Evolutionary conservation across 2,113 vertebrate species (phyloP), one percentile per base, ranked within the genome.

Genomic region (Osmerus eperlanus): DNA sequence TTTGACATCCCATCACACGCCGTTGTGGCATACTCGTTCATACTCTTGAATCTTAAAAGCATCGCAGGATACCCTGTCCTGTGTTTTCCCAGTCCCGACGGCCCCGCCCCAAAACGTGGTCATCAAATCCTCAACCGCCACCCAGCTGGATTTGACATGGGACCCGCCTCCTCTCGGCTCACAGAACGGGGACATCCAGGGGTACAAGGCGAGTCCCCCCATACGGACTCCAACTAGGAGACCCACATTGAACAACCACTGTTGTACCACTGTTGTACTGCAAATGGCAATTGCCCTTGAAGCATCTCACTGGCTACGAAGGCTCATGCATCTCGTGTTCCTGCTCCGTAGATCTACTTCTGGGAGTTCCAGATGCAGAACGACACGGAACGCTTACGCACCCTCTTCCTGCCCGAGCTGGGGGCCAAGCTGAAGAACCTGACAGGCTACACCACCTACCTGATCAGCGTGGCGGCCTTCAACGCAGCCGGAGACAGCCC

Each of bases 181-280:
- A 64, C 97, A 96, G 89, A 98, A 99, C 0, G 97, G 97, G 9
- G 97, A 99, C 85, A 95, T 99, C 62, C 97, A 98, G 80, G 97
- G 97, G 54, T 99, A 99, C 80, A 99, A 99, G 96, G 97, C 93
- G 74, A 71, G 16, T 65, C 65, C 11, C 23, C n/a, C 29, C 2
- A 25, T 60, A 9, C 25, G 19, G 21, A 12, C 11, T 25, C 11
- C 4, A 9, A 21, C n/a, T 60, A 58, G 16, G 5, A n/a, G n/a
- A 58, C 16, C n/a, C 55, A 58, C 55, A n/a, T 58, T 19, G 16
- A 58, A 58, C 55, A 8, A 58, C 8, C n/a, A 58, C 29, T 58
- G 21, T 11, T 58, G 56, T 58, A 58, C 8, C n/a, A 58, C 29
- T 58, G 21, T 11, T 58, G 56, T 58, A n/a, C 6, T 9, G 21